Base-by-base conservation (phyloP, 2,113 vertebrate species). In the Tautogolabrus adspersus region DNA sequence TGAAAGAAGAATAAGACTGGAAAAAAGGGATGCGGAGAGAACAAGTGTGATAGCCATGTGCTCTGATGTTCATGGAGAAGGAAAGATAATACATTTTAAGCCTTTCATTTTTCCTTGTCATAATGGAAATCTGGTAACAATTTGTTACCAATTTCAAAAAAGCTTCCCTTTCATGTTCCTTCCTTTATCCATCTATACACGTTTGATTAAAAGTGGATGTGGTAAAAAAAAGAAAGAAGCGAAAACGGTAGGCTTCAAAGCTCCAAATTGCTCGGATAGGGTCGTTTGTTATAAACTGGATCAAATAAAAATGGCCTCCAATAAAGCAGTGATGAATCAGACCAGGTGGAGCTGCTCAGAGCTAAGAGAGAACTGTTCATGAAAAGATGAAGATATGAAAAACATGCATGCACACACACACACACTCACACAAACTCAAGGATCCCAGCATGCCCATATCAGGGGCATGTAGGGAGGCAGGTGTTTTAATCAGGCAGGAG, bases 81-180 rank as follows among this genome's bases (percentile, higher is more conserved):
- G 42, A 47, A 52, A 13, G 58, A 63, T 58, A 70, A 71, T 49
- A 72, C 42, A 65, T 58, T 26, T 13, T 38, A 59, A 67, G 47
- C 62, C 69, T 75, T 79, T 80, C 62, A 85, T 88, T 81, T 78
- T 26, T 52, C 23, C 62, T 69, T 51, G 54, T 81, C 76, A 66
- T 77, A 72, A 85, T 88, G 77, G 79, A 87, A 89, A 86, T 75
- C 77, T 64, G 72, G 75, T 54, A 3, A 68, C 72, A 79, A 57
- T 86, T 79, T 87, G 81, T 70, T 75, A 69, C 68, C 87, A 72
- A 19, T 86, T 87, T 84, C 59, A 84, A 71, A 84, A 42, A 77
- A 67, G 63, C 81, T 47, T 16, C 16, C 58, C 74, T 84, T 85
- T 86, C 74, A 86, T 75, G 66, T 72, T 11, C 15, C 51, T 13